Conservation (phyloP, 2,888 invertebrate genomes). For the Blastobasis lacticolella region DNA sequence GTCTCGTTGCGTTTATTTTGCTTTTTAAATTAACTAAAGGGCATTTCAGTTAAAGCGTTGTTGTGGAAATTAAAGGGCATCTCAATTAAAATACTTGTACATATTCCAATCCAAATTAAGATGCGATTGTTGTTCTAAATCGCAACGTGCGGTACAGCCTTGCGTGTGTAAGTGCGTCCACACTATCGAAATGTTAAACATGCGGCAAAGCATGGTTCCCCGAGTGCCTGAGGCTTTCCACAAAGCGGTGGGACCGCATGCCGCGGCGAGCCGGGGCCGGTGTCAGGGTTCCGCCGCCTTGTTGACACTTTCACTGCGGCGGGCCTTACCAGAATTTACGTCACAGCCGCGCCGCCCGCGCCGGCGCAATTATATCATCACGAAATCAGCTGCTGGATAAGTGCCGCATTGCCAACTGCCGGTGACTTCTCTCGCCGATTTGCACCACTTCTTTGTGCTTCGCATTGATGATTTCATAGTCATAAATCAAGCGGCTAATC, state of each 20-base stretch:
- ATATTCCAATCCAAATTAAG: too few species aligned
- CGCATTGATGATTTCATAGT: background rate
- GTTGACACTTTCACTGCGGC: conserved; percentile 58
- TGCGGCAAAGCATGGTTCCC: too few species aligned
- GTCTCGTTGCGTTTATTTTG: background rate
- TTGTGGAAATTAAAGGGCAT: background rate
- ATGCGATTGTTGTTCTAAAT: too few species aligned
- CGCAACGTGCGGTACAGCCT: too few species aligned
- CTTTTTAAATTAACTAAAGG: background rate
- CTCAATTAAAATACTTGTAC: too few species aligned
- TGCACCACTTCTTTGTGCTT: background rate
- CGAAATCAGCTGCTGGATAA: conserved; percentile 51
- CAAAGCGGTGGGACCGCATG: background rate
- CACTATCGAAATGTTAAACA: too few species aligned
- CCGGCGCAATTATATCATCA: conserved; percentile 57
- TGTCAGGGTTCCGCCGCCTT: conserved; percentile 41
- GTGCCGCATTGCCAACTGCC: conserved; percentile 28
- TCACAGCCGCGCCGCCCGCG: conserved; percentile 53
- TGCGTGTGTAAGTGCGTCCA: too few species aligned
- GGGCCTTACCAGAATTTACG: conserved; percentile 51
- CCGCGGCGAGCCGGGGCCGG: conserved; percentile 14
- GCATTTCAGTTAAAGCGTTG: background rate
- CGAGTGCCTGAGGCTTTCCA: too few species aligned
- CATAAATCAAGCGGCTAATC: background rate
- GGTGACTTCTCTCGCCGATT: background rate